These are phyloP conservation scores for Pseudochirops cupreus DNA, from an alignment of 2,797 vertebrate genomes.

Conservation along the genomic window DNA sequence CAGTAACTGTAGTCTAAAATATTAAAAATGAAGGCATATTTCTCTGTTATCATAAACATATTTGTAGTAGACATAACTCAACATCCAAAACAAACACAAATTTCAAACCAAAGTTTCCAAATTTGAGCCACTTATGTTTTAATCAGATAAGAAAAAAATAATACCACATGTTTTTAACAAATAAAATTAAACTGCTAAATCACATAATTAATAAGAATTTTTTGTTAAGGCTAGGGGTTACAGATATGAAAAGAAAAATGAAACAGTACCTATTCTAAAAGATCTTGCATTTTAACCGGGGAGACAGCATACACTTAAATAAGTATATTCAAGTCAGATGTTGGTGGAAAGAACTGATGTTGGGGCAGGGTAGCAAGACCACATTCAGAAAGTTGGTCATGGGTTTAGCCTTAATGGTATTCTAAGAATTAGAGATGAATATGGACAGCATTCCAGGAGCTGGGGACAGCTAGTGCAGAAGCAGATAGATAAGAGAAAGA, in stretches of 20 bases:
- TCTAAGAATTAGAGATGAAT: background rate
- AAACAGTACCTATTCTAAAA: background rate
- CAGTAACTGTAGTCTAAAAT: background rate
- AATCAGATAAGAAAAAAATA: background rate
- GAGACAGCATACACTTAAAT: background rate
- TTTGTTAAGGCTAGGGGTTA: background rate
- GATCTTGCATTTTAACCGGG: background rate
- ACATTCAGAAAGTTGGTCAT: background rate
- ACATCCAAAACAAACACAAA: background rate
- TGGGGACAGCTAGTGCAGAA: background rate
- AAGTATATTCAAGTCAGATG: background rate
- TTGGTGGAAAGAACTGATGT: background rate
- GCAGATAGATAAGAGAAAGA: background rate
- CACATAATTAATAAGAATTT: background rate
- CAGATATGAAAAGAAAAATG: background rate
- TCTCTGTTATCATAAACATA: background rate
- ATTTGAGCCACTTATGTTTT: background rate
- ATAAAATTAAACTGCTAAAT: background rate
- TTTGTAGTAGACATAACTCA: background rate
- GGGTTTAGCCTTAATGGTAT: background rate
- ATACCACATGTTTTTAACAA: background rate
- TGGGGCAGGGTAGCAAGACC: background rate
- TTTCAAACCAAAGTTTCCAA: background rate
- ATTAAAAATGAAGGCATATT: background rate
- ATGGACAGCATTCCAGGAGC: background rate